These are phyloP conservation scores for Bubalus kerabau DNA, from an alignment of 2,113 vertebrate genomes.

Conservation along the genomic window DNA sequence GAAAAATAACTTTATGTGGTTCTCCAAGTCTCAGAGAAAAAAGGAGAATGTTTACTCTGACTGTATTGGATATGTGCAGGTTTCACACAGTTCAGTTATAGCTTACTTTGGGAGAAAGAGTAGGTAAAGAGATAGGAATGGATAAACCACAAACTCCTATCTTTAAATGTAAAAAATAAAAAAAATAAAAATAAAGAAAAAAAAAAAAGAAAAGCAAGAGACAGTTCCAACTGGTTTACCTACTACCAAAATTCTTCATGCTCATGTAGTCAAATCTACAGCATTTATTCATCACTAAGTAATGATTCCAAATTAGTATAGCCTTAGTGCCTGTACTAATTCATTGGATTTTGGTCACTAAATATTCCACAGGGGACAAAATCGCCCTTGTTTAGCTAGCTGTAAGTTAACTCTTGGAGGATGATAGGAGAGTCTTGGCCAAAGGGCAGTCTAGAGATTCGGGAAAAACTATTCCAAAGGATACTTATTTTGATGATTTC, in stretches of 20 bases:
- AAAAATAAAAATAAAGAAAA: not conserved
- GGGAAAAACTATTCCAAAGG: not conserved
- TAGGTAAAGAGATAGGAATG: not conserved
- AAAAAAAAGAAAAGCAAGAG: not conserved
- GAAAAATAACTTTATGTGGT: not conserved
- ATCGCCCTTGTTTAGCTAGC: not conserved
- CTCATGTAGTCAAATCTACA: not conserved
- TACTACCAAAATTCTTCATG: not conserved
- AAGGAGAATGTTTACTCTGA: not conserved
- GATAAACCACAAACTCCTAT: not conserved
- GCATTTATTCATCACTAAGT: not conserved
- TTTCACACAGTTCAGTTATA: not conserved
- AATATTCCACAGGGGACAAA: not conserved
- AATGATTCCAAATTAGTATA: not conserved
- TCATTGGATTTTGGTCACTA: not conserved
- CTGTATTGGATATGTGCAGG: not conserved
- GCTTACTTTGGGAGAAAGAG: not conserved
- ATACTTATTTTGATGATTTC: not conserved
- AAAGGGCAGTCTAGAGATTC: fast-evolving
- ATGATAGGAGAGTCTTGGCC: not conserved
- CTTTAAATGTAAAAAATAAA: not conserved
- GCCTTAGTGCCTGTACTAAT: not conserved
- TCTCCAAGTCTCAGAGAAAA: not conserved
- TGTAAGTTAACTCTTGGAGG: not conserved
- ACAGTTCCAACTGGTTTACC: not conserved